These are phyloP conservation scores for Spialia ferax DNA, from an alignment of 2,888 invertebrate species.

Conservation along the genomic window DNA sequence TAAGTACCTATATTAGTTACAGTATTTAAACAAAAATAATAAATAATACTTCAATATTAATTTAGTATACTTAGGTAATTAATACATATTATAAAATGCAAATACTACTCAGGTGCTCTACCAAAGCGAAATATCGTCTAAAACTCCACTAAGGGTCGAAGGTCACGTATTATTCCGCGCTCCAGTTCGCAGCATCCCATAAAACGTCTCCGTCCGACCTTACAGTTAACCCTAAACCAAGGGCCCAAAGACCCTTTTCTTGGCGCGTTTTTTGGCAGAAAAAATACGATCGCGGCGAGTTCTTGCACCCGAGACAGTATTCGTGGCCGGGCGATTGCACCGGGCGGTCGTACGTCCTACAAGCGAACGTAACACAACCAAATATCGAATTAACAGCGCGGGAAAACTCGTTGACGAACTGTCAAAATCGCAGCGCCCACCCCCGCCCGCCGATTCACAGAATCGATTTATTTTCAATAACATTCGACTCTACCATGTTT, in stretches of 20 bases:
- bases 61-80: not conserved
- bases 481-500: slow-evolving; percentile 62
- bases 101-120: not conserved
- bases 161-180: slow-evolving; percentile 46
- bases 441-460: slow-evolving; percentile 47
- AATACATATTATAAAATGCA: not conserved
- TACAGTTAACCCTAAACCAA: slow-evolving; percentile 75
- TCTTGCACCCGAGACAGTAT: slow-evolving; percentile 66
- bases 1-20: too few relatives aligned
- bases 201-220: slow-evolving; percentile 66
- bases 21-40: not conserved
- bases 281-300: slow-evolving; percentile 66
- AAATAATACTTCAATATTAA: not conserved
- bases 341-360: slow-evolving; percentile 77
- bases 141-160: slow-evolving; percentile 42
- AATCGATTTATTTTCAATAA: slow-evolving; percentile 65
- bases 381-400: slow-evolving; percentile 70
- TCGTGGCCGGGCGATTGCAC: slow-evolving; percentile 78
- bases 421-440: slow-evolving; percentile 49
- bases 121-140: not conserved
- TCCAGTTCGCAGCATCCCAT: slow-evolving; percentile 48
- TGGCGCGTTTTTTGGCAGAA: slow-evolving; percentile 77
- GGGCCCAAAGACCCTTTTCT: slow-evolving; percentile 69
- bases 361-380: slow-evolving; percentile 56
- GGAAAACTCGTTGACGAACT: slow-evolving; percentile 69